phyloP scores from a whole-genome alignment of 2,888 invertebrate genomes.

The Pseudoips prasinana region DNA sequence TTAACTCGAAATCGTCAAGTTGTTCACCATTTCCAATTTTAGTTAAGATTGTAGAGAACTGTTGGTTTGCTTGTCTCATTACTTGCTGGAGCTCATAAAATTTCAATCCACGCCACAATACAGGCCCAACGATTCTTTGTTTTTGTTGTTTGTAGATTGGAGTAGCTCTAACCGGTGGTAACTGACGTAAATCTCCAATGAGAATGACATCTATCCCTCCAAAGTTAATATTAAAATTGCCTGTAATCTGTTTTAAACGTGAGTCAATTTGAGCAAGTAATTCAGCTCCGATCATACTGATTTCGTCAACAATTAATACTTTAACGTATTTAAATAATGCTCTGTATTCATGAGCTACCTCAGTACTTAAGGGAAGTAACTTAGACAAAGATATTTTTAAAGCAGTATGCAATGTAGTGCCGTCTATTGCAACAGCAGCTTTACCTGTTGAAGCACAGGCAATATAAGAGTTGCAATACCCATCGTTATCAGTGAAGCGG shows the following conservation, averaged over 20 bases:
- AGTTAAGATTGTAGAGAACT: constrained; percentile 40
- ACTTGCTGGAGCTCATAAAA: constrained; percentile 40
- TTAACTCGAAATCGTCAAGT: no score
- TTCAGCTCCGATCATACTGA: constrained; percentile 47
- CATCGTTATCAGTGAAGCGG: constrained; percentile 31
- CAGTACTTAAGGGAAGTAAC: constrained; percentile 11
- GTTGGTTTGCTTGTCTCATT: constrained; percentile 22
- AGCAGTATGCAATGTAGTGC: constrained; percentile 50
- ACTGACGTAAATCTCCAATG: constrained; percentile 30
- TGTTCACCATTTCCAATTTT: constrained; percentile 44
- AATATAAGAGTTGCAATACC: constrained; percentile 36
- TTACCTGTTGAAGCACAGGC: constrained; percentile 48
- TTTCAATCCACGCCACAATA: constrained; percentile 39
- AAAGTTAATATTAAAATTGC: constrained; percentile 19
- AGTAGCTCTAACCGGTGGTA: constrained; percentile 36
- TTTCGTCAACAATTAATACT: constrained; percentile 48
- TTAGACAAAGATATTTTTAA: constrained; percentile 29
- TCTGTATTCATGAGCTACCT: constrained; percentile 18
- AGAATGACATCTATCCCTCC: constrained; percentile 28
- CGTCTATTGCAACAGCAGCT: constrained; percentile 50
- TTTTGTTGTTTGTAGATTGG: constrained; percentile 6
- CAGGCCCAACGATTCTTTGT: constrained; percentile 26
- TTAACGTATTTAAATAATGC: constrained; percentile 33
- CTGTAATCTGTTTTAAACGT: constrained; percentile 46
- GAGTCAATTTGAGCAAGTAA: constrained; percentile 37